These are phyloP conservation scores for Hippopotamyrus pictus DNA, from an alignment of 2,797 vertebrate species.

Conservation along the genomic window DNA sequence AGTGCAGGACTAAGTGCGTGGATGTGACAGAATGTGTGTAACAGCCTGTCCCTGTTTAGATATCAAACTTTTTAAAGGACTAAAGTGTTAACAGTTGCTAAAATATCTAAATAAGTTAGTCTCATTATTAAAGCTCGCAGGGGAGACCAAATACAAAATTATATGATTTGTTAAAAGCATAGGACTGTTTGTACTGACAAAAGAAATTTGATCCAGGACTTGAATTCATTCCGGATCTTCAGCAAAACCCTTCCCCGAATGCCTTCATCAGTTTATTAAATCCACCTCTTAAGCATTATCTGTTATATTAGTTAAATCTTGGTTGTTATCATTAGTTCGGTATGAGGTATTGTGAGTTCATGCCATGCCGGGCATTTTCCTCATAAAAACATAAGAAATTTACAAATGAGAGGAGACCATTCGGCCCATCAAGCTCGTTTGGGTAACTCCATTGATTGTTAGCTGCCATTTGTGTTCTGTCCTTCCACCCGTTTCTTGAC, in stretches of 20 bases:
- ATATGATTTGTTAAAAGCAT: neutral
- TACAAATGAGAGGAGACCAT: too few species aligned
- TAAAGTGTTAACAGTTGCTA: neutral
- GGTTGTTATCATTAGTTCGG: neutral
- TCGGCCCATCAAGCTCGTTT: too few species aligned
- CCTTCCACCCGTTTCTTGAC: neutral
- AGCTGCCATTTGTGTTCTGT: neutral
- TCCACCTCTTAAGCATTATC: neutral
- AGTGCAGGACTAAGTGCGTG: neutral
- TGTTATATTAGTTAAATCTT: neutral
- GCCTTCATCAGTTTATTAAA: neutral
- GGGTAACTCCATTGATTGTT: neutral
- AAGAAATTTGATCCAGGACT: neutral
- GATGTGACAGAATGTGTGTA: neutral
- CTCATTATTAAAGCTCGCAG: neutral
- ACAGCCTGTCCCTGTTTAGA: neutral
- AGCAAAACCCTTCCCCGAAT: neutral
- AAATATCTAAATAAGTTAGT: neutral
- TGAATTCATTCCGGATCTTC: neutral
- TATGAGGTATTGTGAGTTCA: neutral
- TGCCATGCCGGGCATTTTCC: neutral
- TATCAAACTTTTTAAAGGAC: neutral
- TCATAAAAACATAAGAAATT: too few species aligned
- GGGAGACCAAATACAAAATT: neutral
- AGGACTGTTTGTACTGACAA: neutral